phyloP scores from a whole-genome alignment of 2,888 invertebrate genomes.

The Parnassius apollo region DNA sequence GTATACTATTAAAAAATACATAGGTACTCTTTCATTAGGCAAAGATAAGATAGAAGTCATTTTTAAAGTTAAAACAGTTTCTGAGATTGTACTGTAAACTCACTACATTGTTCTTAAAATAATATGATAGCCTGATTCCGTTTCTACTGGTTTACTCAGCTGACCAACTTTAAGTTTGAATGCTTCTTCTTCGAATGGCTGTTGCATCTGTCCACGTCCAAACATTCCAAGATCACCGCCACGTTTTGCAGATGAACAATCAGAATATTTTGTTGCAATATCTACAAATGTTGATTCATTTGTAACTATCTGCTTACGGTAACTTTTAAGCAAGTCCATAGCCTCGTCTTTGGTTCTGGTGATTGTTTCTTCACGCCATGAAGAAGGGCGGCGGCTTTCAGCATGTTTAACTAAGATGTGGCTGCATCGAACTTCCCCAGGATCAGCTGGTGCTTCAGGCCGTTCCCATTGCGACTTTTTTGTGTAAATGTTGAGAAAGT shows the following conservation, averaged over 20 bases:
- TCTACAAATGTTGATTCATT: slow-evolving; percentile 92
- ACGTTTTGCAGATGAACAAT: slow-evolving; percentile 97
- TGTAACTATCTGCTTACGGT: slow-evolving; percentile 90
- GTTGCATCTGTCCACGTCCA: slow-evolving; percentile 96
- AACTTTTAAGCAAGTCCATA: slow-evolving; percentile 89
- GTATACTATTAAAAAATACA: no score
- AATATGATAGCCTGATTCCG: slow-evolving; percentile 98
- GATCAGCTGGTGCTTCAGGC: slow-evolving; percentile 92
- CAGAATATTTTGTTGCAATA: slow-evolving; percentile 95
- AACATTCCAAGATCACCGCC: slow-evolving; percentile 98
- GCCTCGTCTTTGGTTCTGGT: slow-evolving; percentile 96
- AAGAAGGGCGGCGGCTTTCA: slow-evolving; percentile 95
- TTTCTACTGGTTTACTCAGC: slow-evolving; percentile 93
- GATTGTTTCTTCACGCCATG: slow-evolving; percentile 97
- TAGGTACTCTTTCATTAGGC: no score
- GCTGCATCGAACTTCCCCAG: slow-evolving; percentile 89
- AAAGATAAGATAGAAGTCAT: slow-evolving; percentile 8
- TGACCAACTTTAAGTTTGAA: slow-evolving; percentile 96
- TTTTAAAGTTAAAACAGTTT: no score
- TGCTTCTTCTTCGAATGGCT: slow-evolving; percentile 97
- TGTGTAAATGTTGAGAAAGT: slow-evolving; percentile 96
- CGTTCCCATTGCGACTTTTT: slow-evolving; percentile 99
- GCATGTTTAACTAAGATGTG: slow-evolving; percentile 97
- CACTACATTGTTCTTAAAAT: slow-evolving; percentile 93
- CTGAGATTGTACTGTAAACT: no score